Evolutionary conservation across 1,140 invertebrate species (phyloP), one percentile per base, ranked within the genome.

Genomic region (Platyscapa corneri): DNA sequence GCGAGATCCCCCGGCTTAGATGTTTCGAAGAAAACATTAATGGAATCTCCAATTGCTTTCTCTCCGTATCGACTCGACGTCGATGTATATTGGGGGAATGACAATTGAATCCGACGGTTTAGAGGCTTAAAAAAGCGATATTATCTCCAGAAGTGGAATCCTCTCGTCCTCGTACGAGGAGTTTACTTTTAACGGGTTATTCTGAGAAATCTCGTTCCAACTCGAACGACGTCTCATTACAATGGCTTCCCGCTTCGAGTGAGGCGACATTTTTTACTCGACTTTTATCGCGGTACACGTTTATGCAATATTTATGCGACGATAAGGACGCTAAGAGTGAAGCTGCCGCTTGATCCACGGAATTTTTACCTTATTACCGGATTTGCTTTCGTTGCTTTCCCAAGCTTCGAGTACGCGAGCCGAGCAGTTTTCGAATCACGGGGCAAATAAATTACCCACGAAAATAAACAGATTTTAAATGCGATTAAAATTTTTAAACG

Each of bases 1-100:
- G 14, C n/a, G 49, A 60, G 53, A 30, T 56, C 32, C 12, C 32
- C 12, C 6, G 60, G 30, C 65, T 82, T 79, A 64, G 60, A 79
- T 78, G 30, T 75, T 75, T 42, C 53, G 74, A 37, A 74, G 34
- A 56, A 78, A 70, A 80, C 42, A 46, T 80, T 75, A 42, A 79
- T 39, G 27, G 39, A 20, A 39, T 46, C 32, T 53, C n/a, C 7
- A n/a, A 27, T 74, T 74, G 18, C 20, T 42, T 23, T 39, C 27
- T 39, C 27, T 74, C 20, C 10, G 37, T 27, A 74, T 74, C 12
- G 70, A 39, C 8, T 74, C 34, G 20, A 39, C n/a, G 3, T 74
- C 34, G 20, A 39, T 42, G 3, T 42, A 42, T 42, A 74, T 74
- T n/a, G 12, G 42, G 5, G 39, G 67, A 74, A 74, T n/a, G 37